These are phyloP conservation scores for Suricata suricatta DNA, from an alignment of 2,113 vertebrate species.

Conservation along the genomic window DNA sequence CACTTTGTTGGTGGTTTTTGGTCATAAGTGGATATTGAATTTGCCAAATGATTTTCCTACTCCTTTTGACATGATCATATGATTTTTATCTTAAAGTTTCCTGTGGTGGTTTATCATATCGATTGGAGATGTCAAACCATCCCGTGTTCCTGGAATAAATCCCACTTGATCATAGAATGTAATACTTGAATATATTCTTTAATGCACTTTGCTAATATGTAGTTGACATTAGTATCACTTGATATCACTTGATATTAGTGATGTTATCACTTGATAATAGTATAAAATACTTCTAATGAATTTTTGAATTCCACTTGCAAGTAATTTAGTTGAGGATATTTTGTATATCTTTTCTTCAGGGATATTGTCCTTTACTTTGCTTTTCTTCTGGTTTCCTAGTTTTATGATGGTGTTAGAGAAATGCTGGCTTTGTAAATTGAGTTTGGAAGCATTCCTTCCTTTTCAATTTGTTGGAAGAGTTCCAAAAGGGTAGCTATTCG, in stretches of 20 bases:
- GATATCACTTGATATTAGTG: no score
- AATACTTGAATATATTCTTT: not conserved
- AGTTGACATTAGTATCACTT: not conserved
- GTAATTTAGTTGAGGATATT: not conserved
- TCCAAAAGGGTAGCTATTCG: not conserved
- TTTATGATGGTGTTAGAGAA: not conserved
- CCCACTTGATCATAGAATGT: not conserved
- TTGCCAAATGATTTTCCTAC: not conserved
- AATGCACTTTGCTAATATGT: not conserved
- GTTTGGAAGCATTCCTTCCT: not conserved
- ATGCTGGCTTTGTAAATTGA: not conserved
- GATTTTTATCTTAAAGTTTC: not conserved
- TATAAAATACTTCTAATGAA: not conserved
- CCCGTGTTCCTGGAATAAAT: not conserved
- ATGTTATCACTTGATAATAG: not conserved
- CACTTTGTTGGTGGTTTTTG: not conserved
- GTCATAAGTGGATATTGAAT: not conserved
- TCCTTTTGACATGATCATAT: not conserved
- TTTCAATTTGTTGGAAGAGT: not conserved
- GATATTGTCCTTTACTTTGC: not conserved
- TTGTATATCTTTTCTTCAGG: not conserved
- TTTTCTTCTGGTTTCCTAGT: not conserved
- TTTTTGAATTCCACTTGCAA: not conserved
- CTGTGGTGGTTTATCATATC: not conserved
- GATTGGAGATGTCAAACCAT: not conserved